Evolutionary conservation across 2,113 vertebrate genomes (phyloP), one percentile per base, ranked within the genome.

Genomic region (Engraulis encrasicolus): DNA sequence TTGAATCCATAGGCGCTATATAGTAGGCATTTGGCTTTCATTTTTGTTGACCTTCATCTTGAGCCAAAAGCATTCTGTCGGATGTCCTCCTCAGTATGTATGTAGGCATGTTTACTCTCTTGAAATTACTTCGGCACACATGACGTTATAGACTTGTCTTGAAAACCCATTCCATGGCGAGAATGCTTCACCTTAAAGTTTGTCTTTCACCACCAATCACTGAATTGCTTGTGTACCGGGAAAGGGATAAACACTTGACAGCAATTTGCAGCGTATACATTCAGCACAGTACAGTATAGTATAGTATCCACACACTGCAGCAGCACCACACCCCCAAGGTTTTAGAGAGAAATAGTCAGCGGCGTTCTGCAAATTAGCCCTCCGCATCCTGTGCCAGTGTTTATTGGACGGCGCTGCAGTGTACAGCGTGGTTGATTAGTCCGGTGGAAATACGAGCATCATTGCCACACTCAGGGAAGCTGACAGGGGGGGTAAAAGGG

Each of bases 371-470:
- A 74, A 83, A 89, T 90, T 87, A 88, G 82, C 84, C 78, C 78
- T 49, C 84, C 80, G 74, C 80, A 79, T 90, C 90, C 83, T 86
- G 84, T 87, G 81, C 85, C 90, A 79, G 82, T 87, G 83, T 90
- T 90, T 89, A 86, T 85, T 78, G 87, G 88, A 85, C 84, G 38
- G 77, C 66, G 85, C n/a, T n/a, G n/a, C n/a, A n/a, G n/a, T 87
- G 85, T 80, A 81, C 87, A 45, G 78, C 87, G 81, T 84, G 82
- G 66, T 79, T 84, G 80, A 91, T 87, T 89, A 86, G 79, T 85
- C 61, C 84, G 83, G 87, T 89, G 86, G 86, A 91, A 93, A 87
- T 85, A 91, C 66, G 83, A 88, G 89, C 81, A 85, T 86, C 81
- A 86, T 85, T 83, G 83, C n/a, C n/a, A n/a, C n/a, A n/a, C n/a